Conservation (phyloP, 2,888 invertebrate species). For the Acleris sparsana region DNA sequence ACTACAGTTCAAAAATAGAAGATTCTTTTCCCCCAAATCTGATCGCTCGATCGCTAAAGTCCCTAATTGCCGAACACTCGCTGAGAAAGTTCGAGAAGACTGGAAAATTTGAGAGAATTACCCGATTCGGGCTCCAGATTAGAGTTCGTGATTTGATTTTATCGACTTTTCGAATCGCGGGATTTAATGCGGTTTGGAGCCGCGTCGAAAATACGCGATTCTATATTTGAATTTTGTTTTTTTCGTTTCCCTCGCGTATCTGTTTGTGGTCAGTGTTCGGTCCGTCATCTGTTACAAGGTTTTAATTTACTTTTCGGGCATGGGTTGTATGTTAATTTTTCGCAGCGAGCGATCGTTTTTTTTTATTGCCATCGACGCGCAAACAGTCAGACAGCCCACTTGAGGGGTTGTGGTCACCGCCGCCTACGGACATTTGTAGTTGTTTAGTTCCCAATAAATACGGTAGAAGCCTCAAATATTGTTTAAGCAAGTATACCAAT, state of each 20-base stretch:
- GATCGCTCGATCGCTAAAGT: constrained; percentile 49
- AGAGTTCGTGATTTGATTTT: constrained; percentile 38
- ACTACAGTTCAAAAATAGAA: constrained; percentile 20
- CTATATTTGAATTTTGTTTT: constrained; percentile 14
- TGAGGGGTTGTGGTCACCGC: no score
- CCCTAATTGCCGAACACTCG: constrained; percentile 46
- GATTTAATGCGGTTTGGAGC: constrained; percentile 28
- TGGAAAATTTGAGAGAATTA: constrained; percentile 38
- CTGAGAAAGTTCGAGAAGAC: constrained; percentile 34
- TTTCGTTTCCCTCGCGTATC: neutral
- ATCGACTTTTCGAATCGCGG: constrained; percentile 32
- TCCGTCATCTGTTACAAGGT: neutral
- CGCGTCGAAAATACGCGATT: constrained; percentile 17
- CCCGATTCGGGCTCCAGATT: constrained; percentile 32
- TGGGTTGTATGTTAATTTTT: neutral
- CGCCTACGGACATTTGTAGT: no score
- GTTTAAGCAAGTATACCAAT: no score
- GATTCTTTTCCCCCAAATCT: constrained; percentile 32
- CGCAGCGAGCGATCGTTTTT: no score
- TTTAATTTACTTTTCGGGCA: neutral
- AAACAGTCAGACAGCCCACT: no score
- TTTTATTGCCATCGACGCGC: no score
- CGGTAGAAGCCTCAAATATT: no score
- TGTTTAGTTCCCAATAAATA: no score
- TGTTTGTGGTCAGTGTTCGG: constrained; percentile 3